Evolutionary conservation across 2,888 invertebrate species (phyloP).

Genomic region (Stictocephala bisonia): DNA sequence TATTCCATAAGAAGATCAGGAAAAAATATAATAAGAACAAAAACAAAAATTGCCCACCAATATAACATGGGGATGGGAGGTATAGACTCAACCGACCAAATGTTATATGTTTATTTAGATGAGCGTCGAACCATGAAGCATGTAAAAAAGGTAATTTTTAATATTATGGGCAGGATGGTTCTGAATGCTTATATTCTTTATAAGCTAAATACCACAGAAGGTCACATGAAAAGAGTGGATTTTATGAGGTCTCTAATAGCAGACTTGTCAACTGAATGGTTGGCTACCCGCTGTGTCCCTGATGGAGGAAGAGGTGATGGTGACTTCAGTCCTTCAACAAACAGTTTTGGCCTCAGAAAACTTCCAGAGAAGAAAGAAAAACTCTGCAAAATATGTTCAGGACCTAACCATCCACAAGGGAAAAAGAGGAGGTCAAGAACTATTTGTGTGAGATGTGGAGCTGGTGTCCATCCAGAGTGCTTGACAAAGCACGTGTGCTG

Average conservation of each 20-base stretch:
- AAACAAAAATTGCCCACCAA: not conserved
- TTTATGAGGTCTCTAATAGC: not conserved
- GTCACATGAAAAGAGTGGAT: not conserved
- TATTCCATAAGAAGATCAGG: not conserved
- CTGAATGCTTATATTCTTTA: slow-evolving; percentile 7
- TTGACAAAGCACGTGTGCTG: slow-evolving; percentile 2
- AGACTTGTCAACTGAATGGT: not conserved
- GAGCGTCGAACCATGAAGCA: not conserved
- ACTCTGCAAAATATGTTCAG: not conserved
- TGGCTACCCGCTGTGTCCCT: not conserved
- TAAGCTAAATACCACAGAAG: not conserved
- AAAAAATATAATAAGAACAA: not conserved
- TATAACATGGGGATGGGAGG: not conserved
- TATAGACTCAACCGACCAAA: not conserved
- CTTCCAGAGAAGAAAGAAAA: slow-evolving; percentile 1
- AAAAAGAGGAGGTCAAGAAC: not conserved
- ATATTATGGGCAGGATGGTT: slow-evolving; percentile 7
- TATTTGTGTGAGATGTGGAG: not conserved
- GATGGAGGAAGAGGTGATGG: not conserved
- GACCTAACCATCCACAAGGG: not conserved
- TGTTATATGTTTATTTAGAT: not conserved
- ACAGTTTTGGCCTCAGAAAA: not conserved
- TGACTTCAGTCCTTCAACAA: no score
- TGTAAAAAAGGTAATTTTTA: not conserved
- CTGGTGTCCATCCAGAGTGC: slow-evolving; percentile 1